Conservation (phyloP, 2,888 invertebrate genomes). For the Scelioninae gen. 1 region DNA sequence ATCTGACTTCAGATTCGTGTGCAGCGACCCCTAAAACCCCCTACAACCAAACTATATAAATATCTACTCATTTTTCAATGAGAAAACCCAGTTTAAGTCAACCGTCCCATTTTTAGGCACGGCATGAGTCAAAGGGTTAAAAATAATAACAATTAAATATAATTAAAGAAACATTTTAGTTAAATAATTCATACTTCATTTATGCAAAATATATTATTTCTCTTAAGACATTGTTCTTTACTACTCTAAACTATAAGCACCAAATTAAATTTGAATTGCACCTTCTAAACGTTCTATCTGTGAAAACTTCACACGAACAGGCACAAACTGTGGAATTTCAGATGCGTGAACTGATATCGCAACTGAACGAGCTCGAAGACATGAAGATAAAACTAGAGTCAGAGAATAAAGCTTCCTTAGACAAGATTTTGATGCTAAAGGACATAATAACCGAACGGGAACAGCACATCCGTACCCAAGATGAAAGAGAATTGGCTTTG, state of each 20-base stretch:
- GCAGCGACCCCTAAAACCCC: too few species aligned
- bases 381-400: slow-evolving; percentile 88
- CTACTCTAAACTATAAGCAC: slow-evolving; percentile 12
- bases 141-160: too few species aligned
- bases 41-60: too few species aligned
- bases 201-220: neutral
- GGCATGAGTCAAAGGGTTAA: too few species aligned
- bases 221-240: slow-evolving; percentile 1
- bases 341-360: slow-evolving; percentile 88
- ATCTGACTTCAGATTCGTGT: too few species aligned
- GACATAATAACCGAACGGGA: slow-evolving; percentile 92
- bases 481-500: slow-evolving; percentile 87
- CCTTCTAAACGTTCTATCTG: slow-evolving; percentile 28
- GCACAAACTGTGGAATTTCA: slow-evolving; percentile 92
- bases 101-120: too few species aligned
- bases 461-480: slow-evolving; percentile 89
- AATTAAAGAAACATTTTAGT: neutral
- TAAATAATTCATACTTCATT: neutral
- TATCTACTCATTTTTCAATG: too few species aligned
- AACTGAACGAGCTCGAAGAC: slow-evolving; percentile 87
- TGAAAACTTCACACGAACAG: slow-evolving; percentile 83
- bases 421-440: slow-evolving; percentile 89
- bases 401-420: slow-evolving; percentile 90
- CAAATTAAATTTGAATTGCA: slow-evolving; percentile 42
- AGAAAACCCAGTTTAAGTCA: too few species aligned